Percentiles rank a stretch among this genome's conserved stretches.
phyloP scores from a whole-genome alignment of 2,113 vertebrate genomes.

The Strigops habroptila region DNA sequence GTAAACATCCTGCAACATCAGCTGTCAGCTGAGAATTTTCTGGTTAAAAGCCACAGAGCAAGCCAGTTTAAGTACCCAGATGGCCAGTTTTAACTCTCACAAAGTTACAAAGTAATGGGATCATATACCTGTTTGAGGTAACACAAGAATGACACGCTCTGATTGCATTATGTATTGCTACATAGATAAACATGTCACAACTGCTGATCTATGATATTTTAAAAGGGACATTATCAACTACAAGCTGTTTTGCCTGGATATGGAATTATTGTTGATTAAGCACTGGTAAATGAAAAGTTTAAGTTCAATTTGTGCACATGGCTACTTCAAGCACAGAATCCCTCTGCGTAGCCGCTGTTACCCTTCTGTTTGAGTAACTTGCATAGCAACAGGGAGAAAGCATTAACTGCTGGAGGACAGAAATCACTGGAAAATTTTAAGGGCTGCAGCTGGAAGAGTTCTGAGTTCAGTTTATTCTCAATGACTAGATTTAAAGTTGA shows the following conservation, averaged over 20 bases:
- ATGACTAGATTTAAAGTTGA: not conserved
- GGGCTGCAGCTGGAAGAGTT: not conserved
- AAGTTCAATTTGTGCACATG: not conserved
- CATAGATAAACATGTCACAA: not conserved
- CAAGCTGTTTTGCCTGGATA: not conserved
- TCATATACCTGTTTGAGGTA: not conserved
- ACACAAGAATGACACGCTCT: not conserved
- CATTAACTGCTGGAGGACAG: not conserved
- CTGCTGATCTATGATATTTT: not conserved
- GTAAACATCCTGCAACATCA: not conserved
- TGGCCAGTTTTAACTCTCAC: not conserved
- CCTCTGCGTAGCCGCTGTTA: not conserved
- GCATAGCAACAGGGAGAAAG: not conserved
- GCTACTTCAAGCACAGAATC: not conserved
- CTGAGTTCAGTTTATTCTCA: not conserved
- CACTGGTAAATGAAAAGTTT: not conserved
- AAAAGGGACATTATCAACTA: slow-evolving; percentile 37
- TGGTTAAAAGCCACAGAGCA: not conserved
- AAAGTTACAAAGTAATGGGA: not conserved
- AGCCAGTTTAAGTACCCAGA: slow-evolving; percentile 43
- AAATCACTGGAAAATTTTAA: not conserved
- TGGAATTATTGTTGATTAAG: not conserved
- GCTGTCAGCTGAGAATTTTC: not conserved
- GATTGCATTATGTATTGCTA: not conserved
- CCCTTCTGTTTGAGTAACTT: not conserved